These are phyloP conservation scores for Lepetodrilus schrolli DNA, from an alignment of 2,888 invertebrate species.

Conservation along the genomic window DNA sequence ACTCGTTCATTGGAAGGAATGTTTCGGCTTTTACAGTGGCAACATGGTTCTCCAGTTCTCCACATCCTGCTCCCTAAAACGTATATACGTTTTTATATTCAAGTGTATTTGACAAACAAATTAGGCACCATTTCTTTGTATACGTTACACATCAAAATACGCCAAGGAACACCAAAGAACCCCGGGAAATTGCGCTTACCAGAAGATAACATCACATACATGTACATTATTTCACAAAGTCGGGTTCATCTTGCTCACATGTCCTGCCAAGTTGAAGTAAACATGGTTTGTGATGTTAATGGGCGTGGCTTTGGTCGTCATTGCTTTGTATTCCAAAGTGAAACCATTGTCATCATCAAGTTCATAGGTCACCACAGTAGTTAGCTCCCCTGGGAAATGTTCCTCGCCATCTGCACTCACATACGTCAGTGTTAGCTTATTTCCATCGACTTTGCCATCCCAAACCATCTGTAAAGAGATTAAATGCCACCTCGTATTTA, in stretches of 20 bases:
- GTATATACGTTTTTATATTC: no score
- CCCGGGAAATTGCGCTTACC: neutral
- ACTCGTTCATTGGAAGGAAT: conserved; percentile 83
- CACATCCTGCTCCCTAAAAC: conserved; percentile 40
- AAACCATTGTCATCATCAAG: conserved; percentile 84
- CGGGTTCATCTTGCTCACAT: conserved; percentile 79
- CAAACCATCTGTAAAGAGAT: conserved; percentile 81
- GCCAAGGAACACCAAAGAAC: neutral
- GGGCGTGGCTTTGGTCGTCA: conserved; percentile 85
- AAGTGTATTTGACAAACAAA: no score
- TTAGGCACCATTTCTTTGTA: no score
- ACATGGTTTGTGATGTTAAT: conserved; percentile 91
- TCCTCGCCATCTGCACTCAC: conserved; percentile 86
- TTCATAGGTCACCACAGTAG: conserved; percentile 83
- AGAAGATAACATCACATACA: neutral
- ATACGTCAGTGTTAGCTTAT: conserved; percentile 84
- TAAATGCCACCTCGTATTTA: no score
- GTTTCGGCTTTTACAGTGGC: conserved; percentile 83
- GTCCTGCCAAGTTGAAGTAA: conserved; percentile 94
- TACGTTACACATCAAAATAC: no score
- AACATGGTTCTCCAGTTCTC: conserved; percentile 63
- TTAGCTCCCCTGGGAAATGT: conserved; percentile 90
- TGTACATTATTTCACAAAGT: neutral
- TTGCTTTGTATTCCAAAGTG: conserved; percentile 84
- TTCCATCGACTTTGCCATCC: conserved; percentile 80